Evolutionary conservation across 2,888 invertebrate species (phyloP).

Genomic region (Sipunculus nudus): DNA sequence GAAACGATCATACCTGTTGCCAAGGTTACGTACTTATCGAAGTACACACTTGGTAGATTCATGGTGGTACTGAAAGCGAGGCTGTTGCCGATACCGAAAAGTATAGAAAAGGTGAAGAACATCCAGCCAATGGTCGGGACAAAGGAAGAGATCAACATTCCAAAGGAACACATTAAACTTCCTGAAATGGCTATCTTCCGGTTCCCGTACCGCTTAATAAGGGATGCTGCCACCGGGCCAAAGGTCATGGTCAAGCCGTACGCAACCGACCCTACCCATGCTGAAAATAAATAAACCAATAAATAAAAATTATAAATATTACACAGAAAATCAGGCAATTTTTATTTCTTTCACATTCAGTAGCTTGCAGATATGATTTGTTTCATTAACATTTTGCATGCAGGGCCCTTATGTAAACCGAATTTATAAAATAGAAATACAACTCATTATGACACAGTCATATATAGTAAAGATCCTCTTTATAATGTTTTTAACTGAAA

Average conservation of each 20-base stretch:
- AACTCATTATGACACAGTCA: no score
- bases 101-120: conserved; percentile 49
- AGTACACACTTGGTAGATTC: conserved; percentile 50
- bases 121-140: conserved; percentile 38
- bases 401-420: no score
- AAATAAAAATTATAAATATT: no score
- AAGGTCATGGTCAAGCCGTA: conserved; percentile 54
- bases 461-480: no score
- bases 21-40: conserved; percentile 49
- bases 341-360: no score
- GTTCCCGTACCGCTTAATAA: conserved; percentile 45
- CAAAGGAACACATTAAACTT: conserved; percentile 44
- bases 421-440: no score
- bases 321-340: background rate
- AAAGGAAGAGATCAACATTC: conserved; percentile 49
- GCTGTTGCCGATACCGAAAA: conserved; percentile 53
- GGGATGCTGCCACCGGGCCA: conserved; percentile 46
- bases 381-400: no score
- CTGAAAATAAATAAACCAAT: conserved; percentile 44
- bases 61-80: conserved; percentile 52
- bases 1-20: conserved; percentile 53
- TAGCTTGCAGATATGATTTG: no score
- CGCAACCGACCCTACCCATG: conserved; percentile 53
- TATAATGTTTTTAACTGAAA: no score
- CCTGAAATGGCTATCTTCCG: conserved; percentile 46